phyloP scores from a whole-genome alignment of 2,113 vertebrate species.

The Pyxicephalus adspersus region DNA sequence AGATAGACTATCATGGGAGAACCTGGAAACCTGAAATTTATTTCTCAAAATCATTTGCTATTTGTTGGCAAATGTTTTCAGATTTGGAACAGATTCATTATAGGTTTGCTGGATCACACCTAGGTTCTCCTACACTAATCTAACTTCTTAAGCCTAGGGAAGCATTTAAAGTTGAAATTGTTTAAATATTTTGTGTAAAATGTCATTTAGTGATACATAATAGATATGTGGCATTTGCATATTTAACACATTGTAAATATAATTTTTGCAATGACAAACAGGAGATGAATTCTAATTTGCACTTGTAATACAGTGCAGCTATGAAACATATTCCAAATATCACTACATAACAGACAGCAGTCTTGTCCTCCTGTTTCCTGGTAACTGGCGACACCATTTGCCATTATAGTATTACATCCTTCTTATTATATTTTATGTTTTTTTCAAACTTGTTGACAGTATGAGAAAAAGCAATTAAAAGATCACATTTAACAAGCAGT shows the following conservation, averaged over 20 bases:
- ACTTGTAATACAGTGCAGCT: background rate
- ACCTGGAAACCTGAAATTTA: too few relatives aligned
- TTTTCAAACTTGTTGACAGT: too few relatives aligned
- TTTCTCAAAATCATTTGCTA: too few relatives aligned
- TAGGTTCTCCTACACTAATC: too few relatives aligned
- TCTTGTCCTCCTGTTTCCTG: background rate
- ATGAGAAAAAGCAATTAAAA: too few relatives aligned
- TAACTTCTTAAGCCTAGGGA: too few relatives aligned
- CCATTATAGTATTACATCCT: background rate
- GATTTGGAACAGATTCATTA: too few relatives aligned
- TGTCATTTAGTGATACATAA: background rate
- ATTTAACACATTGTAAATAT: background rate
- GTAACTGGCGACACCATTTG: background rate
- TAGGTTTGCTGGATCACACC: too few relatives aligned
- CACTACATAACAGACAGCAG: background rate
- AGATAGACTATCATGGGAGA: too few relatives aligned
- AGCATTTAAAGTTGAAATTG: slow-evolving; percentile 1
- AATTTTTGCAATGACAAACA: slow-evolving; percentile 7
- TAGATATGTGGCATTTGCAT: slow-evolving; percentile 2
- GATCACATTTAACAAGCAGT: too few relatives aligned
- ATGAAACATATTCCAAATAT: background rate
- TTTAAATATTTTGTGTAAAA: background rate
- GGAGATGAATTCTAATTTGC: slow-evolving; percentile 17
- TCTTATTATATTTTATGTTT: background rate
- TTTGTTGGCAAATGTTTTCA: too few relatives aligned